Conservation (phyloP, 2,797 vertebrate genomes). For the Bradypodion pumilum region DNA sequence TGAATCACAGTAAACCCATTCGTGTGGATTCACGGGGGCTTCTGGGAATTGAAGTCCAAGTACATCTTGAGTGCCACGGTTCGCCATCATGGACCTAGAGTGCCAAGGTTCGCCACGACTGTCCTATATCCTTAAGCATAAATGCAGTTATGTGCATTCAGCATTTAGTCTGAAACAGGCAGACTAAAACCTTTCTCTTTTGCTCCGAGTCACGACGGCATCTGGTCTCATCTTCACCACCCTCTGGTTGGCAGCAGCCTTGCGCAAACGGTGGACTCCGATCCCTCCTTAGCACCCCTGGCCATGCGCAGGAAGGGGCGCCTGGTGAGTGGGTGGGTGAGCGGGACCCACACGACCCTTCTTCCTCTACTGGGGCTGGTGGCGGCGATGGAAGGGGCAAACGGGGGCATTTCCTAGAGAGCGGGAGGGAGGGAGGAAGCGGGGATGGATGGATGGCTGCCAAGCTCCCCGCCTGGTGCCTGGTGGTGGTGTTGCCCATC, state of each 20-base stretch:
- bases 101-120: no score
- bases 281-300: neutral
- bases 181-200: neutral
- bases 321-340: no score
- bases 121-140: neutral
- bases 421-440: neutral
- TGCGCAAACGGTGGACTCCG: neutral
- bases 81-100: no score
- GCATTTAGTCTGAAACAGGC: neutral
- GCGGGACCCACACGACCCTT: no score
- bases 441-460: no score
- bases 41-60: no score
- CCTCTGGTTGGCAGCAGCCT: neutral
- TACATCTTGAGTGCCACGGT: no score
- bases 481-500: neutral
- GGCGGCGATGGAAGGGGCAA: neutral
- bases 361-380: no score
- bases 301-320: neutral
- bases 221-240: no score
- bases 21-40: no score
- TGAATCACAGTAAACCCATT: no score
- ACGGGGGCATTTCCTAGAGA: conserved; percentile 4
- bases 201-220: neutral
- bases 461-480: neutral
- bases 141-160: neutral